A percentile compares a stretch with the other conserved stretches of the same genome.
These are phyloP conservation scores for Philonicus albiceps DNA, from an alignment of 2,888 invertebrate species.

Conservation along the genomic window DNA sequence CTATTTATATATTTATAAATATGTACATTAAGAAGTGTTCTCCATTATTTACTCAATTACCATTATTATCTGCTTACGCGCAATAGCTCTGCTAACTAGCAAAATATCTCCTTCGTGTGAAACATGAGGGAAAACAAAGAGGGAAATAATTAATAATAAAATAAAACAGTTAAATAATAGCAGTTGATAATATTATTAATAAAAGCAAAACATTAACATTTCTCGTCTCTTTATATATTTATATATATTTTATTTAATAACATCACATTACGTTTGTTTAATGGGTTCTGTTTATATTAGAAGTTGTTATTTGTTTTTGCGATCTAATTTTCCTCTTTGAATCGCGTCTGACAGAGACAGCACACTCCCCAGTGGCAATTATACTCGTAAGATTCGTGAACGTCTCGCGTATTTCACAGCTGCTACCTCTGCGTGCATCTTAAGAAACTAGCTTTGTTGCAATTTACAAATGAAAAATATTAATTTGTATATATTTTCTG, in stretches of 20 bases:
- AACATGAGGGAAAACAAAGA: constrained; percentile 5
- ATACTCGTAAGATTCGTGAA: neutral
- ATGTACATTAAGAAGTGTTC: constrained; percentile 38
- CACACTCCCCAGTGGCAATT: neutral
- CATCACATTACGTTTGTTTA: constrained; percentile 37
- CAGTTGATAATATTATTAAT: constrained; percentile 29
- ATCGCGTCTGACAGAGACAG: neutral
- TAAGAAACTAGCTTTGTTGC: constrained; percentile 7
- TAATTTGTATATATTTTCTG: constrained; percentile 26
- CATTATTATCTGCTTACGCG: constrained; percentile 6
- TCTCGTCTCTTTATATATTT: constrained; percentile 36
- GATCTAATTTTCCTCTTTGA: constrained; percentile 2
- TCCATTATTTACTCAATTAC: neutral
- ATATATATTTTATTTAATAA: constrained; percentile 37
- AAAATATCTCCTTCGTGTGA: neutral
- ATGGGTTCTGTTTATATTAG: constrained; percentile 13
- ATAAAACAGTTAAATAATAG: constrained; percentile 36
- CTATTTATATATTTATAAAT: constrained; percentile 44
- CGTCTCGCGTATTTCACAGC: neutral
- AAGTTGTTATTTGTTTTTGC: constrained; percentile 16
- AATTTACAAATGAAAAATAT: constrained; percentile 17
- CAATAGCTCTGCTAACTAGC: constrained; percentile 11
- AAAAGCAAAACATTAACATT: constrained; percentile 40
- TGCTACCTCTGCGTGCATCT: neutral
- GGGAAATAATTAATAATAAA: constrained; percentile 29